Conservation (phyloP, 2,888 invertebrate genomes). For the Aleiodes alternator region DNA sequence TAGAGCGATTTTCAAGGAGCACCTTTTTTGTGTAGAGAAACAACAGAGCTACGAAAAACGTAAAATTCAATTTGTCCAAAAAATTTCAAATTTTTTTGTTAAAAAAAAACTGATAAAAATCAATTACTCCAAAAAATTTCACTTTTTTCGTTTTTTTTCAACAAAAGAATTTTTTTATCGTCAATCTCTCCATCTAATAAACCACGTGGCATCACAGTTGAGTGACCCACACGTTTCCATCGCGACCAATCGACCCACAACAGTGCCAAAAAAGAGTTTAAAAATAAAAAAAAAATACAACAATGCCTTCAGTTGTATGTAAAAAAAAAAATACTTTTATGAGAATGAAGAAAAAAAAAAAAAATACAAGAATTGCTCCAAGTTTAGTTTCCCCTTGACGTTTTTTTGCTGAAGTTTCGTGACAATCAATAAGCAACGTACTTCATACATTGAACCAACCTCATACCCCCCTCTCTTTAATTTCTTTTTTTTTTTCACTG, state of each 20-base stretch:
- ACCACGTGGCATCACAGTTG: too few species aligned
- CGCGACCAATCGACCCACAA: constrained; percentile 61
- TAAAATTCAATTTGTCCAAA: too few species aligned
- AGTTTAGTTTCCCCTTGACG: constrained; percentile 17
- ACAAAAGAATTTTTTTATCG: too few species aligned
- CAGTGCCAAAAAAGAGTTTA: constrained; percentile 32
- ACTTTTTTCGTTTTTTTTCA: too few species aligned
- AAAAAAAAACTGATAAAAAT: too few species aligned
- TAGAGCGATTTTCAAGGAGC: too few species aligned
- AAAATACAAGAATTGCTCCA: constrained; percentile 27
- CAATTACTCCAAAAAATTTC: too few species aligned
- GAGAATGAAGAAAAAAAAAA: constrained; percentile 16
- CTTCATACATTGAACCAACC: constrained; percentile 44
- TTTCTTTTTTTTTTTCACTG: constrained; percentile 18
- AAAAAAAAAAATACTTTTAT: constrained; percentile 9
- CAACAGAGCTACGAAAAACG: too few species aligned
- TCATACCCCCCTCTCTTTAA: constrained; percentile 15
- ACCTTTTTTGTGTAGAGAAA: too few species aligned
- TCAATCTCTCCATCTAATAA: too few species aligned
- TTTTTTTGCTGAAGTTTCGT: constrained; percentile 41
- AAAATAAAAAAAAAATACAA: background rate
- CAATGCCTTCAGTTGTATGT: too few species aligned
- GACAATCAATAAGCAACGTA: constrained; percentile 65
- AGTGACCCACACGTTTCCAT: constrained; percentile 62
- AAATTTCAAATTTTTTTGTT: too few species aligned